These are phyloP conservation scores for Halocaridina rubra DNA, from an alignment of 2,888 invertebrate genomes.

Conservation along the genomic window DNA sequence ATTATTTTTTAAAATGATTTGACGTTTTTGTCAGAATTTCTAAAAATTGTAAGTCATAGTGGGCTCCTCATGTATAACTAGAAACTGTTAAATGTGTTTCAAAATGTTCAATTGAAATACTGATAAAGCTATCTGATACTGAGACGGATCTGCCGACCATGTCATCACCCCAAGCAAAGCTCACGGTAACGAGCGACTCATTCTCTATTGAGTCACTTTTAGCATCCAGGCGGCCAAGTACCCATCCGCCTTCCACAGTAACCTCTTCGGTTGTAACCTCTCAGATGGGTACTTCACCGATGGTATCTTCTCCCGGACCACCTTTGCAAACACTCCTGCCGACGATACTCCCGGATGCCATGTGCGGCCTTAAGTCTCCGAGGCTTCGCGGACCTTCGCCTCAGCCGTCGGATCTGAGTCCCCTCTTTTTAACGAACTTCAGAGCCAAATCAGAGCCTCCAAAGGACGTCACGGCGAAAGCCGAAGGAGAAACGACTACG, in stretches of 20 bases:
- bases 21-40: too few species aligned
- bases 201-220: slow-evolving; percentile 46
- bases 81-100: too few species aligned
- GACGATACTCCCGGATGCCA: not conserved
- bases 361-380: not conserved
- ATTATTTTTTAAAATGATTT: too few species aligned
- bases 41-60: too few species aligned
- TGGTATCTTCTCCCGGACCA: not conserved
- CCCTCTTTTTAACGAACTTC: slow-evolving; percentile 24
- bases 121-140: too few species aligned
- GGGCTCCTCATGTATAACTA: too few species aligned
- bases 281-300: too few species aligned
- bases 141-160: too few species aligned
- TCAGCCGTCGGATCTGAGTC: not conserved
- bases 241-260: not conserved
- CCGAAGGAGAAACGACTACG: not conserved
- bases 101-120: too few species aligned
- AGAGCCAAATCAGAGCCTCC: slow-evolving; percentile 30
- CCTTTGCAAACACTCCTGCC: not conserved
- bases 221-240: not conserved
- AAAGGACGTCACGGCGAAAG: not conserved
- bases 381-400: not conserved
- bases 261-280: not conserved
- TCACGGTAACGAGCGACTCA: slow-evolving; percentile 26
- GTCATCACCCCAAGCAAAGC: slow-evolving; percentile 10